Evolutionary conservation across 2,888 invertebrate genomes (phyloP), one percentile per base, ranked within the genome.

Genomic region (Malachius bipustulatus): DNA sequence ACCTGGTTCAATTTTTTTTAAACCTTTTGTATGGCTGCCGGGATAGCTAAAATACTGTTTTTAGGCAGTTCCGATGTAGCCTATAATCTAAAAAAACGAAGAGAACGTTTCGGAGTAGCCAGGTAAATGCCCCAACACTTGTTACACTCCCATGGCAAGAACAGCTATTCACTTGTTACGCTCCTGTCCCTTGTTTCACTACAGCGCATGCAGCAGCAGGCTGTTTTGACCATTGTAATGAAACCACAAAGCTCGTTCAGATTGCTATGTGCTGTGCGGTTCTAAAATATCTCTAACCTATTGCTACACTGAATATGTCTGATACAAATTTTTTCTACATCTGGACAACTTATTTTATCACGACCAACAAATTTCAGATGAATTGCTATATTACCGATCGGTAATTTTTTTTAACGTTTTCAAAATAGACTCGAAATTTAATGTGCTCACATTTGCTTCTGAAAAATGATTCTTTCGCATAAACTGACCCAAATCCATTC

Each of bases 111-210:
- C 24, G 24, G 24, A 19, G 24, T 19, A 6, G 24, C 24, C 24
- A n/a, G 24, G 24, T n/a, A 19, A 19, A 19, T n/a, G 24, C 24
- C 24, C 24, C 24, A n/a, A n/a, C 24, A n/a, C 24, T 19, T 19
- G n/a, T 19, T 19, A 19, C n/a, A 19, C 24, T 19, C 24, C 24
- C n/a, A 19, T 19, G 24, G 24, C 24, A 19, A n/a, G 24, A 19
- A 19, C 24, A n/a, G 24, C 24, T 19, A 19, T 19, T 19, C n/a
- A 19, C 24, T 19, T 19, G 24, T 19, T 19, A 19, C 24, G 24
- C 24, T 19, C 24, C 24, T 19, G n/a, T 19, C 24, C 24, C 24
- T 19, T n/a, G 24, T n/a, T 19, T 19, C 24, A 19, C 24, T 8
- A 19, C 24, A 19, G 24, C 6, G 24, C 24, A 19, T 19, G 24